Conservation (phyloP, 2,797 vertebrate genomes). For the Myotis planiceps region DNA sequence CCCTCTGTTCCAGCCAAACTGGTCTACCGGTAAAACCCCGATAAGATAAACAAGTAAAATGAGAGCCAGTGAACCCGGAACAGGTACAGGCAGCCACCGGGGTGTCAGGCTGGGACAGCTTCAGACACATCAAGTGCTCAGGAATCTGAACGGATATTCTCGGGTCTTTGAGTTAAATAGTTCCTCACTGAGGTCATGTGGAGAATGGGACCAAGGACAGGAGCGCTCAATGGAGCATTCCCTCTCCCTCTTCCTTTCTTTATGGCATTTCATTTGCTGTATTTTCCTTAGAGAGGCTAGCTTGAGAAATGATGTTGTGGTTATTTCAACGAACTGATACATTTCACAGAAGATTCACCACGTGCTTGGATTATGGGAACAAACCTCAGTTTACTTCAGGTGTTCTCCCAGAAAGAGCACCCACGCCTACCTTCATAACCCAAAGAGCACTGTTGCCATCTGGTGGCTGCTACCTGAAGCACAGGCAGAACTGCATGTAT, state of each 20-base stretch:
- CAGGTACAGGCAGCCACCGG: neutral
- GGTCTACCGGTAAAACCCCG: slow-evolving; percentile 23
- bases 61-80: neutral
- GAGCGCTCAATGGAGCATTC: rapidly evolving
- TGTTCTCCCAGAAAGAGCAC: neutral
- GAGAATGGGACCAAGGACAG: neutral
- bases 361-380: neutral
- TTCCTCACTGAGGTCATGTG: rapidly evolving
- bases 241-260: neutral
- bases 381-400: neutral
- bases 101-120: neutral
- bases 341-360: neutral
- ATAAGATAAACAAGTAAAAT: slow-evolving; percentile 67
- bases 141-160: neutral
- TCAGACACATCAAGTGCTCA: neutral
- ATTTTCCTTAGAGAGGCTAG: neutral
- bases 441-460: slow-evolving; percentile 66
- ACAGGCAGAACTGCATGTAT: slow-evolving; percentile 8
- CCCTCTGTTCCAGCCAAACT: neutral
- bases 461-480: slow-evolving; percentile 75
- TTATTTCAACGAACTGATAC: neutral
- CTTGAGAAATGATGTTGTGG: neutral
- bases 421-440: neutral
- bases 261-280: neutral
- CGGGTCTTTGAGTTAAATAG: neutral